A percentile compares a stretch with the other conserved stretches of the same genome.
These are phyloP conservation scores for Diachrysia chrysitis DNA, from an alignment of 2,888 invertebrate species.

Conservation along the genomic window DNA sequence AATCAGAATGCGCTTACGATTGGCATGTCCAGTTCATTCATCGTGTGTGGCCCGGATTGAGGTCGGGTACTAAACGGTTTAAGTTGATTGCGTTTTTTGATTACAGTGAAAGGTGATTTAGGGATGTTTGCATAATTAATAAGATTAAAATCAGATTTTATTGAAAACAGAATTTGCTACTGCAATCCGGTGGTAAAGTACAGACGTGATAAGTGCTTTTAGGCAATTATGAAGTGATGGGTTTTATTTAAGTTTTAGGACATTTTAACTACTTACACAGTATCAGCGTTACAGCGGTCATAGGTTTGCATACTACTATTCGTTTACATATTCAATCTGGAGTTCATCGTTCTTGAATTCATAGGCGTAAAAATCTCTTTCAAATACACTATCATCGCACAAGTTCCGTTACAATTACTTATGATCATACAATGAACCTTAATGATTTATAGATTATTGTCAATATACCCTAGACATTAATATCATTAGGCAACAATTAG, in stretches of 20 bases:
- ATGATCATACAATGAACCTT: neutral
- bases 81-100: conserved; percentile 3
- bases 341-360: neutral
- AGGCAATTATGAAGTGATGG: no score
- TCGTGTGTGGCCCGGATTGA: conserved; percentile 21
- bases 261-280: no score
- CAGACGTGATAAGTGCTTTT: no score
- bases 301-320: no score
- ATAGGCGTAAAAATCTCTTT: neutral
- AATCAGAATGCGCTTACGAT: conserved; percentile 3
- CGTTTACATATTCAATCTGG: neutral
- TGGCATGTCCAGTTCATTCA: neutral
- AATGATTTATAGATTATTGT: conserved; percentile 20
- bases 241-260: no score
- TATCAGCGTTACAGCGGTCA: no score
- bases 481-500: conserved; percentile 27
- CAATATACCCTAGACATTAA: conserved; percentile 12
- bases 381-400: neutral
- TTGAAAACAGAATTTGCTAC: no score
- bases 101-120: neutral
- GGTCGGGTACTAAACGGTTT: neutral
- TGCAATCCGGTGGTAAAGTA: no score
- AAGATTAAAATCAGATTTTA: no score
- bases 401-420: neutral
- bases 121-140: neutral